Base-by-base conservation (phyloP, 2,888 invertebrate genomes). In the Nezara viridula region DNA sequence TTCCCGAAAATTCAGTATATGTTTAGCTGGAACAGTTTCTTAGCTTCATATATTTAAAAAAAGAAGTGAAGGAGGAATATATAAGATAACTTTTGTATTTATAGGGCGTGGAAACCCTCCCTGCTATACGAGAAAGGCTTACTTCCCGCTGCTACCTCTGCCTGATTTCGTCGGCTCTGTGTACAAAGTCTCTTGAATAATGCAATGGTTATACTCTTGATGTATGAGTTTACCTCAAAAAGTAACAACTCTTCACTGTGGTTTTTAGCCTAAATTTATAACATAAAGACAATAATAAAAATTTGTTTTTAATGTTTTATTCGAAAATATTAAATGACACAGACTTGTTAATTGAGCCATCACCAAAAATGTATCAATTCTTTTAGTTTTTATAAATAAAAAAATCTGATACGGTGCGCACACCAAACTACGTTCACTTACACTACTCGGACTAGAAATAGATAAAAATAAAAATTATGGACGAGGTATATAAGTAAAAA, bases 121-220 rank as follows among this genome's bases (percentile, higher is more conserved):
- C 66, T 27, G 10, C 19, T 32, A 6, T 27, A 60, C 27, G 19
- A 27, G 60, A 32, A 60, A 27, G 16, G 6, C 66, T 19, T 16
- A 32, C 16, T 27, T 27, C 14, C n/a, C 60, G 27, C 12, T 5
- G 14, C 27, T 12, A 60, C 32, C 66, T 32, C 32, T 32, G 32
- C 32, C 66, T 66, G 66, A 66, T 66, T 66, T 66, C 32, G 66
- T 32, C 27, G 66, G 32, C 66, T 66, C 32, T 66, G 66, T 32
- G 32, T 66, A 66, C 66, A 32, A 66, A 32, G 66, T 37, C 66
- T 66, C 66, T 32, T 66, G 66, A 66, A 66, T 66, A 66, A 66
- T 66, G 66, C 66, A 66, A 32, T 66, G 66, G 66, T 66, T 66
- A 66, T 66, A 66, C 32, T 66, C 66, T 32, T 66, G 66, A 66